Percentiles rank a stretch among this genome's conserved stretches.
Evolutionary conservation across 2,888 invertebrate species (phyloP).

Genomic region (Oxystoma pomonae): DNA sequence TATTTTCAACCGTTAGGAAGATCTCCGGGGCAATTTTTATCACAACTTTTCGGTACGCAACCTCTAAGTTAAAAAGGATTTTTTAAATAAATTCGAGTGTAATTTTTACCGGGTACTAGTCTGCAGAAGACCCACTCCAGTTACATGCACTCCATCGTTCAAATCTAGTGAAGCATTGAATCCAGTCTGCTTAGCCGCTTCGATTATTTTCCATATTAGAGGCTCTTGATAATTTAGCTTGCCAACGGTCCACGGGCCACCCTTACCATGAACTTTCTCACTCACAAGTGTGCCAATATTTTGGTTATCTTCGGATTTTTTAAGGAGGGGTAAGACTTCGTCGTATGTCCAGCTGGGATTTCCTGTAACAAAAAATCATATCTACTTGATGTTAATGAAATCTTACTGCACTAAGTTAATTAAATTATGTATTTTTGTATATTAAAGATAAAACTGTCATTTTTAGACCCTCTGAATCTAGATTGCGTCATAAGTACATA

Average conservation of each 20-base stretch:
- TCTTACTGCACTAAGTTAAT: no score
- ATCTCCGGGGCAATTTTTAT: no score
- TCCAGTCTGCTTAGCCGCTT: slow-evolving; percentile 59
- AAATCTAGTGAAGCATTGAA: slow-evolving; percentile 55
- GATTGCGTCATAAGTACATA: no score
- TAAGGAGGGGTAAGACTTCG: slow-evolving; percentile 64
- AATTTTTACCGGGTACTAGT: slow-evolving; percentile 53
- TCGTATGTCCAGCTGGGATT: slow-evolving; percentile 59
- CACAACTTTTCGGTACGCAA: no score
- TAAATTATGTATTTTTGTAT: no score
- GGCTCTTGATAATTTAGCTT: slow-evolving; percentile 57
- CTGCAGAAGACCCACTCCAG: slow-evolving; percentile 59
- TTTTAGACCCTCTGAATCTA: no score
- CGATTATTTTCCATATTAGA: slow-evolving; percentile 53
- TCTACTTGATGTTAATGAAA: no score
- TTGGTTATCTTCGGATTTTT: slow-evolving; percentile 62
- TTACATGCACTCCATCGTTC: slow-evolving; percentile 50
- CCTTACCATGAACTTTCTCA: slow-evolving; percentile 53
- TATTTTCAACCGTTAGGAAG: no score
- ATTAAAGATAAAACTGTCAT: no score
- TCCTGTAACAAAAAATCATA: slow-evolving; percentile 40
- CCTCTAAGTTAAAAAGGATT: no score
- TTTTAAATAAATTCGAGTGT: no score
- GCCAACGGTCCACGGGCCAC: slow-evolving; percentile 61
- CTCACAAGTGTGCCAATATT: slow-evolving; percentile 57